Conservation (phyloP, 2,113 vertebrate genomes). For the Hirundichthys speculiger region DNA sequence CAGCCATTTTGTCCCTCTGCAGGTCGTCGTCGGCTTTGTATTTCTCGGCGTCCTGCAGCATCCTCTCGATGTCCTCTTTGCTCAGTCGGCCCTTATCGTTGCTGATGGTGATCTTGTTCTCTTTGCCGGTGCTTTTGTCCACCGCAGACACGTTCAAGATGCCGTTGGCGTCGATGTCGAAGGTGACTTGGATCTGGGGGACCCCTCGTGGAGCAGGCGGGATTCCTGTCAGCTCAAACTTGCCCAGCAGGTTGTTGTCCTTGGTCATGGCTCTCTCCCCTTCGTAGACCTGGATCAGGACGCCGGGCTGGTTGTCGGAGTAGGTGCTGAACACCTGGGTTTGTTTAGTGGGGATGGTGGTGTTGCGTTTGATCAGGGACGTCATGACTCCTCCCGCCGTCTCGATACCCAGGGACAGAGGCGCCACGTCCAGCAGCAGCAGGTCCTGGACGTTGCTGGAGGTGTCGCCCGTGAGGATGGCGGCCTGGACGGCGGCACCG, state of each 20-base stretch:
- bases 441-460: constrained; percentile 1
- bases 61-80: constrained; percentile 65
- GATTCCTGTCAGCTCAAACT: constrained; percentile 54
- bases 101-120: constrained; percentile 67
- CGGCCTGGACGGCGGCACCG: constrained; percentile 4
- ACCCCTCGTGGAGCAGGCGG: constrained; percentile 47
- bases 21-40: constrained; percentile 54
- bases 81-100: constrained; percentile 64
- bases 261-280: constrained; percentile 1
- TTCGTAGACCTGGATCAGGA: constrained; percentile 9
- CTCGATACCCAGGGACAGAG: constrained; percentile 9
- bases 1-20: constrained; percentile 48
- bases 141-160: constrained; percentile 62
- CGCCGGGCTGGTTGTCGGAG: constrained; percentile 6
- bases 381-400: constrained; percentile 7
- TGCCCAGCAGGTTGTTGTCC: constrained; percentile 35
- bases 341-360: constrained; percentile 7
- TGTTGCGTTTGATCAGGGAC: constrained; percentile 9
- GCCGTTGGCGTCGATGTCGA: too few species aligned
- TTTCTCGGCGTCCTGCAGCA: constrained; percentile 59
- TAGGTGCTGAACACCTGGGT: constrained; percentile 3
- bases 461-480: constrained; percentile 2
- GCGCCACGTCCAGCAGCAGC: constrained; percentile 1
- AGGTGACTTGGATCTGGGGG: constrained; percentile 64
- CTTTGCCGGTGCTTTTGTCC: constrained; percentile 62